Evolutionary conservation across 2,113 vertebrate genomes (phyloP).

Genomic region (Spermophilus dauricus): DNA sequence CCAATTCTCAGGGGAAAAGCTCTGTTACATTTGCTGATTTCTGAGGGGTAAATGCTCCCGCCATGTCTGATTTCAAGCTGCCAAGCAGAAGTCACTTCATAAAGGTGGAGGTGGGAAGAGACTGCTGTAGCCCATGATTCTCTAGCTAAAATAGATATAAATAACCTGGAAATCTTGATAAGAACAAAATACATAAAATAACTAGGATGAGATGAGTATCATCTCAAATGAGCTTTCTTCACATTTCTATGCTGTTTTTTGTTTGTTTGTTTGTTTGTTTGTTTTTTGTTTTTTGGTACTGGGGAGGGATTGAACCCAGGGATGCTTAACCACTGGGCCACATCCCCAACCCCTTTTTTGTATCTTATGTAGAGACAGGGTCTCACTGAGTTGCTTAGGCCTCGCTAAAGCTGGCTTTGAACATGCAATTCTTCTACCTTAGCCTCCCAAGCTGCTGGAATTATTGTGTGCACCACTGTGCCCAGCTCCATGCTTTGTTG

Average conservation of each 20-base stretch:
- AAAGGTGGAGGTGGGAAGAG: background rate
- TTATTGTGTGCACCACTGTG: too few species aligned
- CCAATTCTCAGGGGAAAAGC: background rate
- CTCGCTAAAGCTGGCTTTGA: too few species aligned
- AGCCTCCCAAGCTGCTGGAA: too few species aligned
- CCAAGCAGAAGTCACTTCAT: background rate
- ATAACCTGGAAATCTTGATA: background rate
- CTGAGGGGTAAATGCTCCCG: background rate
- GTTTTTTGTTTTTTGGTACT: background rate
- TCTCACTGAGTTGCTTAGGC: too few species aligned
- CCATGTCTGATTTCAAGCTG: background rate
- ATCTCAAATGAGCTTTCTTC: background rate
- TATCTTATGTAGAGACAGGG: too few species aligned
- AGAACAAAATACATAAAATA: background rate
- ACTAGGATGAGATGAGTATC: background rate
- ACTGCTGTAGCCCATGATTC: background rate
- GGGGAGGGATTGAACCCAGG: too few species aligned
- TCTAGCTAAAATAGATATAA: background rate
- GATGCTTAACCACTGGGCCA: too few species aligned
- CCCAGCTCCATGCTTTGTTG: background rate
- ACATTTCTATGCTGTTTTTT: background rate
- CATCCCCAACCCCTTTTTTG: too few species aligned
- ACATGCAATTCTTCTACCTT: too few species aligned
- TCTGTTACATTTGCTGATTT: background rate
- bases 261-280: too few species aligned